Conservation (phyloP, 2,113 vertebrate species). For the Ageneiosus marmoratus region DNA sequence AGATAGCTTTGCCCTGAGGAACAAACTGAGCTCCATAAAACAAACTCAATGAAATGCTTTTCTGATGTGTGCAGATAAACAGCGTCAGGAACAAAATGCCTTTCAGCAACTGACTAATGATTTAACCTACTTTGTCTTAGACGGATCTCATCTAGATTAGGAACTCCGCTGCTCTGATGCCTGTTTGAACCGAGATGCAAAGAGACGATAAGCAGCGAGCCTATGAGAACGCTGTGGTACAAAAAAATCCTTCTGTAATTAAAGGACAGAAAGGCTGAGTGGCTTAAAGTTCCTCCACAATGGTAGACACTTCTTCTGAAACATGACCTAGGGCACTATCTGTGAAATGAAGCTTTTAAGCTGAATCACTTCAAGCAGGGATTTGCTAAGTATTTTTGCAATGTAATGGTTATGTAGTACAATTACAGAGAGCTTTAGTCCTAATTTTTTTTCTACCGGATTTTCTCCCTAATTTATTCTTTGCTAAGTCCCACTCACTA, state of each 20-base stretch:
- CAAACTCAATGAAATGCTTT: slow-evolving; percentile 4
- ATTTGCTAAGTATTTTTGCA: not conserved
- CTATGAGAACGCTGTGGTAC: not conserved
- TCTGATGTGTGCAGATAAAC: slow-evolving; percentile 5
- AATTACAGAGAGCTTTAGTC: not conserved
- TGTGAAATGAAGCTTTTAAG: not conserved
- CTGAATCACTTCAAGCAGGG: not conserved
- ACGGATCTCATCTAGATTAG: slow-evolving; percentile 20
- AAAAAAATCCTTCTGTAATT: slow-evolving; percentile 24
- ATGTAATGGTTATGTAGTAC: not conserved
- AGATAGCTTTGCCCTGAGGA: slow-evolving; percentile 12
- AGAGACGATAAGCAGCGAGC: not conserved
- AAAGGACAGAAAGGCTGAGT: slow-evolving; percentile 21
- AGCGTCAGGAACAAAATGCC: not conserved
- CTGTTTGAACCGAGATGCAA: not conserved
- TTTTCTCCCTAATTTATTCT: not conserved
- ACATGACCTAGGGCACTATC: slow-evolving; percentile 9
- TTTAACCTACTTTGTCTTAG: not conserved
- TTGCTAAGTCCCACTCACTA: not conserved
- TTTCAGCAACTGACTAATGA: slow-evolving; percentile 15
- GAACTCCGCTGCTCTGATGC: not conserved
- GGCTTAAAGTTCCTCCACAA: slow-evolving; percentile 18
- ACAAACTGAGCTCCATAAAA: not conserved
- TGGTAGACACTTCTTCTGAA: not conserved
- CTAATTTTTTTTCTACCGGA: too few species aligned